Evolutionary conservation across 2,888 invertebrate genomes (phyloP).

Genomic region (Drosophila engyochracea): DNA sequence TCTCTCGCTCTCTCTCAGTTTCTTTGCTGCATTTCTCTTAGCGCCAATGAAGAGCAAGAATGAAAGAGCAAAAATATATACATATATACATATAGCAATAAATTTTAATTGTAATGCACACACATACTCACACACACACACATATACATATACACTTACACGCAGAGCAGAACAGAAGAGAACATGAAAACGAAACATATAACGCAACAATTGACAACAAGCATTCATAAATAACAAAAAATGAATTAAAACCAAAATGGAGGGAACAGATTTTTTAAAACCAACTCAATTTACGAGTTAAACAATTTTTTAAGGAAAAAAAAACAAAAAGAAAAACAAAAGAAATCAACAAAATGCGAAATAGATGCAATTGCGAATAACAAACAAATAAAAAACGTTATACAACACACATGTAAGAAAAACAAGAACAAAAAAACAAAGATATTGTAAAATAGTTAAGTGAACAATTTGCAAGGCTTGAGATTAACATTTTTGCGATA

Average conservation of each 20-base stretch:
- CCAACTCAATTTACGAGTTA: slow-evolving; percentile 61
- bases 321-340: slow-evolving; percentile 36
- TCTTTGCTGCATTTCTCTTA: slow-evolving; percentile 26
- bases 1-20: slow-evolving; percentile 24
- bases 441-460: slow-evolving; percentile 59
- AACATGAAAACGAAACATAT: slow-evolving; percentile 31
- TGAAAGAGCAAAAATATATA: slow-evolving; percentile 48
- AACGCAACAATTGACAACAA: slow-evolving; percentile 59
- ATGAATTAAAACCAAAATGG: slow-evolving; percentile 80
- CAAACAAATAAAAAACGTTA: slow-evolving; percentile 7
- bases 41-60: slow-evolving; percentile 22
- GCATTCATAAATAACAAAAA: slow-evolving; percentile 55
- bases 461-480: slow-evolving; percentile 44
- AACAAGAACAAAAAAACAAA: slow-evolving; percentile 13
- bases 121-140: neutral
- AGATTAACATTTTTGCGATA: slow-evolving; percentile 43
- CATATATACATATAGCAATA: slow-evolving; percentile 52
- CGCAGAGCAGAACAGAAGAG: slow-evolving; percentile 34
- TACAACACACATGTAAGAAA: slow-evolving; percentile 16
- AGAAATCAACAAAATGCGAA: slow-evolving; percentile 18
- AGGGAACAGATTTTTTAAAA: slow-evolving; percentile 76
- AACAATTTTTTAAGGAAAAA: slow-evolving; percentile 56
- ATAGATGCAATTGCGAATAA: slow-evolving; percentile 1
- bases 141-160: neutral
- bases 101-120: slow-evolving; percentile 41